Base-by-base conservation (phyloP, 2,113 vertebrate species). In the Zosterops lateralis region DNA sequence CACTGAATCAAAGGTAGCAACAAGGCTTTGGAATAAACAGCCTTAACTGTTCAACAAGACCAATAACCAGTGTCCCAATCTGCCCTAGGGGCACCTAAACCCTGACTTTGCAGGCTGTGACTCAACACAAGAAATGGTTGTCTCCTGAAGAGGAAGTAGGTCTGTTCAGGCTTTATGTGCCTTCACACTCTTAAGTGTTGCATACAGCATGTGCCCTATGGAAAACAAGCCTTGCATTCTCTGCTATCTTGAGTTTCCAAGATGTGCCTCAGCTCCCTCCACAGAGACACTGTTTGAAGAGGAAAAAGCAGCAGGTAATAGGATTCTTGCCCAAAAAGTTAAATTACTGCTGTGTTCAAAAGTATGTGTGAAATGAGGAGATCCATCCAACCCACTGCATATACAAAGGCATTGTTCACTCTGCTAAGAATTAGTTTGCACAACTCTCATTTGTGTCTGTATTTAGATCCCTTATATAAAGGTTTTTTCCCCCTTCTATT, bases 61-160 rank as follows among this genome's bases (percentile, higher is more conserved):
- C 25, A 38, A 47, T 1, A 60, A n/a, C 6, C 31, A 40, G 40
- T 7, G 11, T n/a, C 18, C 26, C 17, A 26, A 0, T 15, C 26
- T 77, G 38, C 47, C 68, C n/a, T 12, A n/a, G 29, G 29, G 34
- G 21, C n/a, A 72, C n/a, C 21, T 24, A 36, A 83, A 57, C 6
- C 1, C 48, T 51, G 48, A 21, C 32, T 70, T 70, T 15, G 12
- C 25, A 56, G 50, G 44, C 45, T 57, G 38, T 48, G 53, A 56
- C 28, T 45, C 34, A 47, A 9, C 15, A 32, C 15, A 9, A 56
- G 53, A 66, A 87, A 31, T 3, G 7, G 10, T 6, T 58, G 42
- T 21, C 28, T 82, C 34, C 68, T 42, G 31, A 19, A 28, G 12
- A 34, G 47, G 20, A 22, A 45, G 22, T 25, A 40, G 48, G 10